These are phyloP conservation scores for Pycnonotus jocosus DNA, from an alignment of 2,113 vertebrate genomes.

Conservation along the genomic window DNA sequence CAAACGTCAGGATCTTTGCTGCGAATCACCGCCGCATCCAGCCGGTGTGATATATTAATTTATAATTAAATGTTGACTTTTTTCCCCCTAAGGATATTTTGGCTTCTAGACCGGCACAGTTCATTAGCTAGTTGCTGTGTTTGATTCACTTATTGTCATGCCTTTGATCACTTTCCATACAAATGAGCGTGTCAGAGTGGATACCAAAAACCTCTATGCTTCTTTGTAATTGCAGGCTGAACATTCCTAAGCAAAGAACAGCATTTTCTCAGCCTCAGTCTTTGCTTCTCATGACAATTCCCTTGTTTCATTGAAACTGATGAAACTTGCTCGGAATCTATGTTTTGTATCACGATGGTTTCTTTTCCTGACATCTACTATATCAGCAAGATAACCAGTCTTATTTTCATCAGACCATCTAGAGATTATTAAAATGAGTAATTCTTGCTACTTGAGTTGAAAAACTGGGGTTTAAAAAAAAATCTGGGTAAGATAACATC, in stretches of 20 bases:
- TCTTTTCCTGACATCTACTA: neutral
- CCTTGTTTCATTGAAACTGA: neutral
- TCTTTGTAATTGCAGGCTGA: neutral
- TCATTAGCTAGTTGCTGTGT: slow-evolving; percentile 10
- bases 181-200: neutral
- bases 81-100: neutral
- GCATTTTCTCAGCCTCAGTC: neutral
- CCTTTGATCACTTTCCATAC: slow-evolving; percentile 15
- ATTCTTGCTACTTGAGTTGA: neutral
- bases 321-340: neutral
- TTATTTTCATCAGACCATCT: neutral
- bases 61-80: slow-evolving; percentile 28
- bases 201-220: neutral
- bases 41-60: neutral
- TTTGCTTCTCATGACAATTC: neutral
- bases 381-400: neutral
- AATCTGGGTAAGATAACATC: neutral
- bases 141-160: slow-evolving; percentile 1
- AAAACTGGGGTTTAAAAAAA: neutral
- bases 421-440: neutral
- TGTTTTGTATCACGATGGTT: neutral
- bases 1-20: neutral
- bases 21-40: neutral
- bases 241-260: neutral
- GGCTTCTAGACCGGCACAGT: neutral